Base-by-base conservation (phyloP, 2,113 vertebrate genomes). In the Oreotragus oreotragus region DNA sequence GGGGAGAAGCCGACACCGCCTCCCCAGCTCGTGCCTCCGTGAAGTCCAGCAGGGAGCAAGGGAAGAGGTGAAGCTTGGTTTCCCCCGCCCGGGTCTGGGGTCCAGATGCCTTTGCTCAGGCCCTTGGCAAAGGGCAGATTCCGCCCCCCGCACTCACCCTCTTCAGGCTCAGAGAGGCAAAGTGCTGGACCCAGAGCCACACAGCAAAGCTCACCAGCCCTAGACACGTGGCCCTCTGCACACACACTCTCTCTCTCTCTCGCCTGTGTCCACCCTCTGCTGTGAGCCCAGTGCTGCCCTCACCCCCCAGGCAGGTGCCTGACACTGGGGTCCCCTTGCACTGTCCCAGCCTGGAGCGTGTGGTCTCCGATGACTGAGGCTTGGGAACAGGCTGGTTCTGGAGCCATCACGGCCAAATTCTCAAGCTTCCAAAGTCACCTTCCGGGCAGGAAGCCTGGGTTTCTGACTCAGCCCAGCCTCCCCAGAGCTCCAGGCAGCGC, bases 341-440 rank as follows among this genome's bases (percentile, higher is more conserved):
- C 6, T 0, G 3, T 39, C 43, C 90, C 70, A 25, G 33, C 86
- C 30, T 4, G 0, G 64, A 36, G 36, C 39, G 11, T 2, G 0
- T 0, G 15, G 53, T 33, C 77, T 19, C 87, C 7, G 0, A 79
- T 19, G 45, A 28, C 79, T 3, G 0, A 0, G 30, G 64, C 85
- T 53, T 43, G 51, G 21, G 17, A 33, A 55, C 21, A 33, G 90
- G 16, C 70, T 33, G 6, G 36, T 86, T n/a, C 79, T 21, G 6
- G 28, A 36, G 30, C 86, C 45, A 36, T 94, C 90, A 84, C 6
- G 27, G 57, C 88, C 7, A 0, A 23, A 53, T 60, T 64, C 92
- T 64, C 3, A 1, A 80, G 91, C 83, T 39, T 96, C 84, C 97
- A 97, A 96, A 91, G 96, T 94, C 95, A 96, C 96, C 96, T 97